Evolutionary conservation across 2,113 vertebrate species (phyloP), one percentile per base, ranked within the genome.

Genomic region (Neoarius graeffei): DNA sequence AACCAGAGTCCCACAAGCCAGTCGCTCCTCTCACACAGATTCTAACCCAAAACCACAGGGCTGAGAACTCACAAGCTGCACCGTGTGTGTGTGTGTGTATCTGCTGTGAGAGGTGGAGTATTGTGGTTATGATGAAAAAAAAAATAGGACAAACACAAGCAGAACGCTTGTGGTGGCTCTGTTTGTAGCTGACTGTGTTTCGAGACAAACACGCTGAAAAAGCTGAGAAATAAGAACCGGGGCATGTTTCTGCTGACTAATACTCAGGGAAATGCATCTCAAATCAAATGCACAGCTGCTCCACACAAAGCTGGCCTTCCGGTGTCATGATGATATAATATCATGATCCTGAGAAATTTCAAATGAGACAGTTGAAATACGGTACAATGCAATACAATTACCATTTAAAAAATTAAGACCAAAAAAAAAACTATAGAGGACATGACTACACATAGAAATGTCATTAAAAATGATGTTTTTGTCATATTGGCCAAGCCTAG

Each of bases 1-100:
- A 69, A 84, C 50, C 48, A 66, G 81, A 87, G 50, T 80, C 83
- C 85, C 67, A 50, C 59, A 15, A 71, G 30, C 67, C 89, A 87
- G 71, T 64, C 30, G 56, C 60, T 79, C 74, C 85, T 50, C 57
- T 74, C 25, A 59, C 77, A 88, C 30, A 13, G 27, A 64, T 60
- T 87, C 50, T 71, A 76, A 85, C 42, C 66, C 25, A 57, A 85
- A 76, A 87, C 88, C 84, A 67, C 87, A 88, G 74, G 48, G 87
- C 69, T 81, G 20, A 84, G 52, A 73, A 20, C 76, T 88, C n/a
- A 17, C 85, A 76, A 25, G 57, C 81, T 83, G 87, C 89, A 83
- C 48, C 9, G 83, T 30, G 83, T 27, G 20, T 14, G 73, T 86
- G 86, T 48, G 73, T 60, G 42, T 42, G 42, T 35, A 35, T 42